phyloP scores from a whole-genome alignment of 2,888 invertebrate genomes.

The Linyphia triangularis region DNA sequence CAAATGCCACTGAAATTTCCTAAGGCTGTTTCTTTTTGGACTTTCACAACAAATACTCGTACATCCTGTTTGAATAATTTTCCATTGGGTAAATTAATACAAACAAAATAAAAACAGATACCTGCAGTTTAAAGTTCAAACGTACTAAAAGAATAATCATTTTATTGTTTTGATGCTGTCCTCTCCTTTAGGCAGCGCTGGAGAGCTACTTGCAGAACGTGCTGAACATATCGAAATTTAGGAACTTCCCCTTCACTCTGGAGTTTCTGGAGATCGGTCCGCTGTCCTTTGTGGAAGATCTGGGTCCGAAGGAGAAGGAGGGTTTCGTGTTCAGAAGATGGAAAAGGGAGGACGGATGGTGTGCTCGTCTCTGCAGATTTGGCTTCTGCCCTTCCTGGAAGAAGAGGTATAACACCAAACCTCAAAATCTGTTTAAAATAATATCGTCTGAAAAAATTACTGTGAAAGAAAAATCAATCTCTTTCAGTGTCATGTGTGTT shows the following conservation, averaged over 20 bases:
- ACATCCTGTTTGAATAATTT: no score
- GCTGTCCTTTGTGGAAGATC: constrained; percentile 91
- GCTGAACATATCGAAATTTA: constrained; percentile 90
- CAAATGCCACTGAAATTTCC: no score
- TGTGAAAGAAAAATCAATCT: no score
- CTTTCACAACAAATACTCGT: no score
- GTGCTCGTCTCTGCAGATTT: constrained; percentile 1
- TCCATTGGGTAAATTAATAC: no score
- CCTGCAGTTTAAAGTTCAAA: no score
- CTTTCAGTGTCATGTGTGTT: no score
- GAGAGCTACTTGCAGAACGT: constrained; percentile 93
- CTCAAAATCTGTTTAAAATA: no score
- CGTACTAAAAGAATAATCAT: not conserved
- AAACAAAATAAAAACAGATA: no score
- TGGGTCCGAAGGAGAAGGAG: constrained; percentile 95
- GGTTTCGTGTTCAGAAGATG: constrained; percentile 86
- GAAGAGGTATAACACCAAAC: no score
- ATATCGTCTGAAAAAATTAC: no score
- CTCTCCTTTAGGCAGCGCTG: constrained; percentile 79
- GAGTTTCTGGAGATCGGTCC: constrained; percentile 92
- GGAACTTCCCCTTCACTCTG: constrained; percentile 93
- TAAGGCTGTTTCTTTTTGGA: no score
- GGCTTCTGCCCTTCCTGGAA: constrained; percentile 13
- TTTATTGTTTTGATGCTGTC: not conserved
- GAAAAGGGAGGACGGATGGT: not conserved